These are phyloP conservation scores for Anoplius nigerrimus DNA, from an alignment of 2,888 invertebrate species.

Conservation along the genomic window DNA sequence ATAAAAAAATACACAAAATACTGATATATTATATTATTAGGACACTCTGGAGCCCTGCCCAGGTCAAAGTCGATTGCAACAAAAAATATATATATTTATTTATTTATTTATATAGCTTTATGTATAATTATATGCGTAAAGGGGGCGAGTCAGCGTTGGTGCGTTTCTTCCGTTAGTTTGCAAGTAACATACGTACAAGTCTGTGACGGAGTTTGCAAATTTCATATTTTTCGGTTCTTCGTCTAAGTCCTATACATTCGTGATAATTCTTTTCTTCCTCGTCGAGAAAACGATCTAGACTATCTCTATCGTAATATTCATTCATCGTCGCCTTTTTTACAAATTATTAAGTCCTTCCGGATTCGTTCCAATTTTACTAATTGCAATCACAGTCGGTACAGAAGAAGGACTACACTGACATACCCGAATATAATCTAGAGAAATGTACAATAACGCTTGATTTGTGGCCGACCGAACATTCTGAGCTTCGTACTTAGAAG, in stretches of 20 bases:
- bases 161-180: conserved; percentile 43
- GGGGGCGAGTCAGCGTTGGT: conserved; percentile 48
- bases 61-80: conserved; percentile 69
- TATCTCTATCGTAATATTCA: no score
- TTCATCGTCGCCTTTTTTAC: no score
- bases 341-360: no score
- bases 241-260: no score
- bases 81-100: conserved; percentile 65
- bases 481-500: conserved; percentile 54
- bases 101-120: conserved; percentile 49
- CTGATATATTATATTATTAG: conserved; percentile 70
- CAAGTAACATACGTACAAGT: conserved; percentile 39
- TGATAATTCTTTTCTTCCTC: no score
- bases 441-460: conserved; percentile 63
- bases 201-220: conserved; percentile 5
- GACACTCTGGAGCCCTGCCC: conserved; percentile 69
- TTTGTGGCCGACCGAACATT: conserved; percentile 54
- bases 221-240: background rate
- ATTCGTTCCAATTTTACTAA: conserved; percentile 20
- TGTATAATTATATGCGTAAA: conserved; percentile 57
- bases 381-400: conserved; percentile 48
- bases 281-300: no score
- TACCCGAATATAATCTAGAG: conserved; percentile 48
- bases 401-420: conserved; percentile 52
- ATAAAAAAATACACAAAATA: conserved; percentile 71